Percentiles rank a stretch among this genome's conserved stretches.
These are phyloP conservation scores for Phalera bucephala DNA, from an alignment of 2,888 invertebrate species.

Conservation along the genomic window DNA sequence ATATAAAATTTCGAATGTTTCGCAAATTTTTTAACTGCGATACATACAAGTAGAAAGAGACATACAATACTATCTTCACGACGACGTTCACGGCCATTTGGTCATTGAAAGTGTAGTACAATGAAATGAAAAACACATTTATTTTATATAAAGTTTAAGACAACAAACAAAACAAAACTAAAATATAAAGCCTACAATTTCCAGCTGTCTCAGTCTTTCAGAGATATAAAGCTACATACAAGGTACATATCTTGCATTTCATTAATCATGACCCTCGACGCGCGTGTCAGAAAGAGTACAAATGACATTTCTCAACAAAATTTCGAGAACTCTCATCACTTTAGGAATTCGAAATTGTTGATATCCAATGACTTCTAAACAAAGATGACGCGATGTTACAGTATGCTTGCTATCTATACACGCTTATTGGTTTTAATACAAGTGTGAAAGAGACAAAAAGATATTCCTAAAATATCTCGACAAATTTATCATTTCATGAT, in stretches of 20 bases:
- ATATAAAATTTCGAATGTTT: too few species aligned
- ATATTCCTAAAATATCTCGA: slow-evolving; percentile 62
- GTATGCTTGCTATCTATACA: slow-evolving; percentile 50
- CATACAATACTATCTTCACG: too few species aligned
- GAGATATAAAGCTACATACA: too few species aligned
- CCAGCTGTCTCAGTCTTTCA: slow-evolving; percentile 41
- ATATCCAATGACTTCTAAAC: slow-evolving; percentile 67
- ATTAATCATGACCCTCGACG: slow-evolving; percentile 27
- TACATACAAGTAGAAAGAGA: too few species aligned
- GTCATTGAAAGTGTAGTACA: too few species aligned
- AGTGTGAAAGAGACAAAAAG: slow-evolving; percentile 70
- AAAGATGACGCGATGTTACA: slow-evolving; percentile 75
- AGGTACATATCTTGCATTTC: slow-evolving; percentile 31
- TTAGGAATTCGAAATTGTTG: slow-evolving; percentile 55
- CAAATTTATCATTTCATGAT: slow-evolving; percentile 41
- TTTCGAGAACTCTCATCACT: slow-evolving; percentile 56
- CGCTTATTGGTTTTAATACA: slow-evolving; percentile 28
- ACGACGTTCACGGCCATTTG: too few species aligned
- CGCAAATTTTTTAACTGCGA: too few species aligned
- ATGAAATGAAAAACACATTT: too few species aligned
- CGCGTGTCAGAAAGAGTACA: slow-evolving; percentile 59
- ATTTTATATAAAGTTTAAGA: too few species aligned
- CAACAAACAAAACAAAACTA: too few species aligned
- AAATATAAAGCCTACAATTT: too few species aligned
- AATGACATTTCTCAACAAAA: slow-evolving; percentile 68